Evolutionary conservation across 2,888 invertebrate genomes (phyloP).

Genomic region (Rhimphoctona megacephalus): DNA sequence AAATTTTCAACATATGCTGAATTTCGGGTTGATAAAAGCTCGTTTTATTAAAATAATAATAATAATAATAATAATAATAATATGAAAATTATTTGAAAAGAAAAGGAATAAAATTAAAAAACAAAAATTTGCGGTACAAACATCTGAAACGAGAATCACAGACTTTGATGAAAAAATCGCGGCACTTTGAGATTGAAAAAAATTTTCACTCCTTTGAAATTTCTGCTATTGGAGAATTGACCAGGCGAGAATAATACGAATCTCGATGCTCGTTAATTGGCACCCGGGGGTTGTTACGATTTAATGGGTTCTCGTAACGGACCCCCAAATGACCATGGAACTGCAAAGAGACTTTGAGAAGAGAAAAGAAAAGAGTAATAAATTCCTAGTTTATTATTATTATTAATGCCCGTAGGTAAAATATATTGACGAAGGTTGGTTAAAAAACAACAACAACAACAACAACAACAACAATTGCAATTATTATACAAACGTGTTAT

Average conservation of each 20-base stretch:
- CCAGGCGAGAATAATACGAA: constrained; percentile 26
- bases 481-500: constrained; percentile 6
- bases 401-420: background rate
- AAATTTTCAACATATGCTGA: background rate
- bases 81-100: too few relatives aligned
- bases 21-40: background rate
- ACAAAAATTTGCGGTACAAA: background rate
- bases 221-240: constrained; percentile 24
- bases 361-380: background rate
- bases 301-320: constrained; percentile 60
- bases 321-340: constrained; percentile 51
- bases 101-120: background rate
- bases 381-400: background rate
- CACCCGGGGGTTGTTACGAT: constrained; percentile 57
- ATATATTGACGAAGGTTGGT: constrained; percentile 19
- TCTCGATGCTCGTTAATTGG: constrained; percentile 52
- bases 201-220: background rate
- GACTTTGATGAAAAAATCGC: background rate
- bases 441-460: constrained; percentile 8
- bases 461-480: constrained; percentile 6
- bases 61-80: too few relatives aligned
- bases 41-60: background rate
- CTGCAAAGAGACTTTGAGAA: constrained; percentile 5
- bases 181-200: background rate
- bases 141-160: background rate